A percentile compares a stretch with the other conserved stretches of the same genome.
Evolutionary conservation across 53 echinoderm and acorn worm species (phyloP).

Genomic region (Temnopleurus reevesii): DNA sequence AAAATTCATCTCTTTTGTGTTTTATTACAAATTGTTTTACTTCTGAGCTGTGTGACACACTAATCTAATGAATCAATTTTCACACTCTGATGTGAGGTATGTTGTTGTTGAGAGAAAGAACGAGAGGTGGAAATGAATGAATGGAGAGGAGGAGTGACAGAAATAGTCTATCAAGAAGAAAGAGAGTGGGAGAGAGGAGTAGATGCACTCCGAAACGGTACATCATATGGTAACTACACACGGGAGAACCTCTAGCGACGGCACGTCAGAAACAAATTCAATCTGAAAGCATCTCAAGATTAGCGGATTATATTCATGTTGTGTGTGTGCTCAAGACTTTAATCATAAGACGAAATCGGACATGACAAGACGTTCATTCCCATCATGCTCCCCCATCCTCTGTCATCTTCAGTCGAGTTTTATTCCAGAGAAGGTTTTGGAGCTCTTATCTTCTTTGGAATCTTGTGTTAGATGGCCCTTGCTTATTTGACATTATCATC

Average conservation of each 20-base stretch:
- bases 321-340: not conserved
- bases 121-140: not conserved
- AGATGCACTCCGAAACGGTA: too few relatives aligned
- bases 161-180: too few relatives aligned
- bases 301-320: not conserved
- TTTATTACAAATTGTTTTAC: too few relatives aligned
- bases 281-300: not conserved
- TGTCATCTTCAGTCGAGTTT: not conserved
- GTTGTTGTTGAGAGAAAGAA: too few relatives aligned
- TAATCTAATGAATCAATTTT: too few relatives aligned
- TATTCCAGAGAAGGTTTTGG: too few relatives aligned
- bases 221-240: constrained; percentile 6
- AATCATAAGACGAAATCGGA: constrained; percentile 8
- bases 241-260: not conserved
- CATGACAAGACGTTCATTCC: not conserved
- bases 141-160: not conserved
- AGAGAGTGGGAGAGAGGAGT: not conserved
- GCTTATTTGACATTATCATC: too few relatives aligned
- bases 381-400: not conserved
- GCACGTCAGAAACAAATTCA: not conserved
- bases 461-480: too few relatives aligned
- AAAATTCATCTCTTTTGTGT: too few relatives aligned
- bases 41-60: too few relatives aligned
- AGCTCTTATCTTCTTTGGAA: too few relatives aligned
- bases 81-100: too few relatives aligned